Evolutionary conservation across 2,113 vertebrate genomes (phyloP), one percentile per base, ranked within the genome.

Genomic region (Antigone vipio): DNA sequence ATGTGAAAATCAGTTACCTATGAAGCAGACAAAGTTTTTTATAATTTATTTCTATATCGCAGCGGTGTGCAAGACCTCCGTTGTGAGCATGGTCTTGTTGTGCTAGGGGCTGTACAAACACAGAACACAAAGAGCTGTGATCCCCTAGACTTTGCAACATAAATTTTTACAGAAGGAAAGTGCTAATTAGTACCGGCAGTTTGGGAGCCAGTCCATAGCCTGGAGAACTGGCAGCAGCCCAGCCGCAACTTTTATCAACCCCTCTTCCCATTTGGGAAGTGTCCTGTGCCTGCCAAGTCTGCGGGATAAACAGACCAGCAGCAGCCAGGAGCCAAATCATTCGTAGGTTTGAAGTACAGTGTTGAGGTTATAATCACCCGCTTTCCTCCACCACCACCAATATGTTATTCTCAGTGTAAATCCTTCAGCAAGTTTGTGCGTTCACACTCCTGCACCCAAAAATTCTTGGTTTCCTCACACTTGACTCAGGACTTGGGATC

Each of bases 71-170:
- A 53, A 40, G 59, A 42, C 27, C 84, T 84, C 56, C 0, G 0
- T 3, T 3, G 53, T 9, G 44, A 69, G 80, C 47, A 2, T 0
- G 5, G 29, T 12, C 64, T 58, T 4, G 0, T 34, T 0, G 1
- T 34, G 74, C 64, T 23, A 21, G 42, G 59, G 49, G 63, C 89
- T 77, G 76, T 12, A 8, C 64, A 47, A 58, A 71, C 66, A 53
- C 45, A 4, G 16, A 34, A n/a, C 1, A 1, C 17, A 17, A 79
- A 79, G 53, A 56, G 29, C 62, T 2, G 4, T 0, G 7, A 69
- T 49, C 77, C 69, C 44, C n/a, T n/a, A 38, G 88, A 52, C 32
- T 78, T 81, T 9, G 66, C 32, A 50, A 63, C 45, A 15, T 20
- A 14, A 8, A 9, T 75, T 96, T 85, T 78, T 78, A 68, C 78